Evolutionary conservation across 2,797 vertebrate species (phyloP).

Genomic region (Hypotaenidia okinawae): DNA sequence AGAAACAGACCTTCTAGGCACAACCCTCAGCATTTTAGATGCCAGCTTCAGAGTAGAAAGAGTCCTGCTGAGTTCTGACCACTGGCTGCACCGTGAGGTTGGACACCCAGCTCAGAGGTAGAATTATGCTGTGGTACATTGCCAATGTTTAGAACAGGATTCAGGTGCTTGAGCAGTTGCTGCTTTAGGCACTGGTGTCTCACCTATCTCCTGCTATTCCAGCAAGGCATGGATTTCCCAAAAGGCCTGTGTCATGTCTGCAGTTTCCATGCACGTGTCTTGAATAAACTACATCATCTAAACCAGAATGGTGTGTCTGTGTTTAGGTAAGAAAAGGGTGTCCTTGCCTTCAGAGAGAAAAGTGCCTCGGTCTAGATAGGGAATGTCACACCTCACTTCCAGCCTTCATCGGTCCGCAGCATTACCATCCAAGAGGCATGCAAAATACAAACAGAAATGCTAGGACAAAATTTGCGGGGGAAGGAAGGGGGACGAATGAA

Average conservation of each 20-base stretch:
- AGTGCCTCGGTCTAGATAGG: too few species aligned
- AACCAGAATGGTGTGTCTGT: not conserved
- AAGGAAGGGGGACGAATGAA: constrained; percentile 14
- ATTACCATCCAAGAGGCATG: constrained; percentile 14
- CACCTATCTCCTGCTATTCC: not conserved
- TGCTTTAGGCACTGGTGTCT: not conserved
- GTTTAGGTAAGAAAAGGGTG: not conserved
- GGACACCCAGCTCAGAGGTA: not conserved
- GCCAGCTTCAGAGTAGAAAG: not conserved
- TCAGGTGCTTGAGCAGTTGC: not conserved
- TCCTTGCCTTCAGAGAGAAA: too few species aligned
- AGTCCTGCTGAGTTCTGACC: not conserved
- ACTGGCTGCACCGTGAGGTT: fast-evolving
- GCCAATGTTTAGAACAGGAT: not conserved
- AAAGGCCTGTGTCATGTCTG: not conserved
- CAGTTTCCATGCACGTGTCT: fast-evolving
- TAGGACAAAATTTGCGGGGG: not conserved
- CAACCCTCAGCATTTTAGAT: not conserved
- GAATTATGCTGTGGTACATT: fast-evolving
- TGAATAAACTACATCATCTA: not conserved
- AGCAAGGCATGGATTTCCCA: not conserved
- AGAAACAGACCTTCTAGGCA: not conserved
- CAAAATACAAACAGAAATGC: constrained; percentile 44
- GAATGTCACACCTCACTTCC: too few species aligned
- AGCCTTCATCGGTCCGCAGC: constrained; percentile 9